Evolutionary conservation across 2,888 invertebrate genomes (phyloP).

Genomic region (Volucella inflata): DNA sequence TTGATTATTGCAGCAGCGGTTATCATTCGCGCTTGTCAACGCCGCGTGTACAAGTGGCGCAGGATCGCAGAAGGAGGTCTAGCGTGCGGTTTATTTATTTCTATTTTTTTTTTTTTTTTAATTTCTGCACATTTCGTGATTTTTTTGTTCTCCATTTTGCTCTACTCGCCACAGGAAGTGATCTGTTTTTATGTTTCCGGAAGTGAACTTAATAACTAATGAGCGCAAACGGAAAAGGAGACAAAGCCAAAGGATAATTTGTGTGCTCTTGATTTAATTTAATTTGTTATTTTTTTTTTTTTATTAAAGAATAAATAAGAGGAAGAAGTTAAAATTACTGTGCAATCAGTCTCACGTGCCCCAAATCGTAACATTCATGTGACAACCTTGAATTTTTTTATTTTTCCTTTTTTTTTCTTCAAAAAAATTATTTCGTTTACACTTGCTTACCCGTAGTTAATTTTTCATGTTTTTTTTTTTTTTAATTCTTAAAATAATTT

Average conservation of each 20-base stretch:
- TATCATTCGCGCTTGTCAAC: constrained; percentile 73
- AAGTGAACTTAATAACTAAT: constrained; percentile 52
- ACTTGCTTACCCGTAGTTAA: no score
- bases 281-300: no score
- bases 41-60: constrained; percentile 65
- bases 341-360: constrained; percentile 23
- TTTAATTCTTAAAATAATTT: constrained; percentile 13
- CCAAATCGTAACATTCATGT: constrained; percentile 42
- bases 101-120: constrained; percentile 24
- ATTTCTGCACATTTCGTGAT: background rate
- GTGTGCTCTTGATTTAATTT: constrained; percentile 4
- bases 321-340: background rate
- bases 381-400: constrained; percentile 11
- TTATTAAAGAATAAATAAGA: no score
- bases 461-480: constrained; percentile 4
- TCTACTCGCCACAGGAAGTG: constrained; percentile 37
- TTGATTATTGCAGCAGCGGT: constrained; percentile 70
- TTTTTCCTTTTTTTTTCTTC: background rate
- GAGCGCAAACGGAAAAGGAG: constrained; percentile 5
- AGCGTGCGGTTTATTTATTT: constrained; percentile 43
- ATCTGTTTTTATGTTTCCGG: constrained; percentile 46
- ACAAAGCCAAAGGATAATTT: constrained; percentile 54
- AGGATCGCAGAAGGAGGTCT: constrained; percentile 65
- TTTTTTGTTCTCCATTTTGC: constrained; percentile 10
- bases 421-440: background rate